Percentiles rank a stretch among this genome's conserved stretches.
Conservation (phyloP, 1,140 invertebrate genomes). For the Asbolus verrucosus region DNA sequence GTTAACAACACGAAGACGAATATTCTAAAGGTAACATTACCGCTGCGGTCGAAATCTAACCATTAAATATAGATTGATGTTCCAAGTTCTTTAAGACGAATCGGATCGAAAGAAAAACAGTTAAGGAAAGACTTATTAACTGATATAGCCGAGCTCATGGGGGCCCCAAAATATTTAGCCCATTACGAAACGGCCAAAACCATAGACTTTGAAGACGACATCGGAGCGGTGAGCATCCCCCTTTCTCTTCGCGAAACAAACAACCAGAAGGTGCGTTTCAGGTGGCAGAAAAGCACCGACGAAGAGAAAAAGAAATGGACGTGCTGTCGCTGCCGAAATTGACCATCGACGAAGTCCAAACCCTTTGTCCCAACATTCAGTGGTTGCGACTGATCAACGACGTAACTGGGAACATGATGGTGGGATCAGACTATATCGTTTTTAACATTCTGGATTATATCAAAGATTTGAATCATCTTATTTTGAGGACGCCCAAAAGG, state of each 20-base stretch:
- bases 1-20: conserved; percentile 14
- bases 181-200: conserved; percentile 23
- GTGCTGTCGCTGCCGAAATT: conserved; percentile 1
- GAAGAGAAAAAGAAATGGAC: not conserved
- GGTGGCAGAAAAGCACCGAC: conserved; percentile 8
- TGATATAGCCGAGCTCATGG: conserved; percentile 12
- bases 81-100: not conserved
- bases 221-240: conserved; percentile 16
- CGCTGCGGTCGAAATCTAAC: not conserved
- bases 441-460: conserved; percentile 39
- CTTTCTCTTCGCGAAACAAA: no score
- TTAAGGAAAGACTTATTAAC: conserved; percentile 4
- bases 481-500: conserved; percentile 42
- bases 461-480: conserved; percentile 37
- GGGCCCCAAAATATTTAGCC: conserved; percentile 7
- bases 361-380: conserved; percentile 7
- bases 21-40: conserved; percentile 34
- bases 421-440: conserved; percentile 6
- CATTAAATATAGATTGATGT: conserved; percentile 27
- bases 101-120: not conserved
- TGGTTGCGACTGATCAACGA: conserved; percentile 19
- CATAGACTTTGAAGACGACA: conserved; percentile 29
- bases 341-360: conserved; percentile 26
- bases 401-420: not conserved
- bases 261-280: not conserved